Evolutionary conservation across 2,888 invertebrate genomes (phyloP), one percentile per base, ranked within the genome.

Genomic region (Eupithecia insigniata): DNA sequence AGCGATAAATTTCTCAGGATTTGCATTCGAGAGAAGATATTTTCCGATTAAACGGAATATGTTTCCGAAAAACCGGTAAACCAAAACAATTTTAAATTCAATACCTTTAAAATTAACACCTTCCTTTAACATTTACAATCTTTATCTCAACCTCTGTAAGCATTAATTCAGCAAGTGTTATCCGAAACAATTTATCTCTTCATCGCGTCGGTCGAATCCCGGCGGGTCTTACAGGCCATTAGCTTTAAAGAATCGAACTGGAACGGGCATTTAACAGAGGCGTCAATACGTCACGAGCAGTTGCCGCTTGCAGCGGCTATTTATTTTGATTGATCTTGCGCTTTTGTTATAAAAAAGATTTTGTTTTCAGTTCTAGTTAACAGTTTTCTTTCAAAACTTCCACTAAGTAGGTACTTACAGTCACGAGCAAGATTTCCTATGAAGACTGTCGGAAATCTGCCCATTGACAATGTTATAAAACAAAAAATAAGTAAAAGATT

Each of bases 281-380:
- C 66, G 61, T 71, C 67, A 51, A 71, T 67, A 71, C 30, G 71
- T 67, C 71, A 67, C 18, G 64, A 55, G 5, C 70, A 61, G 60
- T 46, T 62, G 39, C 46, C 32, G 22, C 26, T 62, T 12, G 55
- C 32, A 62, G 55, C 55, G 32, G 67, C 55, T 64, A 16, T 62
- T 61, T 70, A 66, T 60, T 60, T 60, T 30, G 60, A 60, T 60
- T 60, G 28, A 60, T 60, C 8, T 60, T 60, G 6, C 30, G 30
- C 28, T 22, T 51, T 22, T 51, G 51, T 51, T 51, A 10, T 51
- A 8, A 10, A 22, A 51, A 51, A 55, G 12, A 7, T 26, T 55
- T 22, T 5, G 26, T 26, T 55, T 22, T 51, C 8, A 43, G 43
- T 39, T 39, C 16, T 16, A 16, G 4, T 39, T 16, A 16, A 16